These are phyloP conservation scores for Calyptomena viridis DNA, from an alignment of 2,113 vertebrate genomes.

Conservation along the genomic window DNA sequence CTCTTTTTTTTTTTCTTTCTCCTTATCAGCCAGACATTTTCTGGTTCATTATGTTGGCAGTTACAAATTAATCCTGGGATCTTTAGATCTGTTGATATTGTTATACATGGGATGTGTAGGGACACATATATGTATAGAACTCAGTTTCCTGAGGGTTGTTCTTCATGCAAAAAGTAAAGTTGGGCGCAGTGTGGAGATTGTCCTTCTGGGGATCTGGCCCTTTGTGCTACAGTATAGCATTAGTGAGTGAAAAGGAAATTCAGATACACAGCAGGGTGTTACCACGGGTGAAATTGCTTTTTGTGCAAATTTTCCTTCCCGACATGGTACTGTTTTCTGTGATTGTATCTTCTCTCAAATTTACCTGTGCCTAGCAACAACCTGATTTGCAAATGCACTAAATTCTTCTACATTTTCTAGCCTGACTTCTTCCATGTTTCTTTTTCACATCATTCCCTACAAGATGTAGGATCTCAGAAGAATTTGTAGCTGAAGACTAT, in stretches of 20 bases:
- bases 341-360: background rate
- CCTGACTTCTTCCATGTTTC: background rate
- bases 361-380: background rate
- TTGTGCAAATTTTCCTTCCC: background rate
- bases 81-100: background rate
- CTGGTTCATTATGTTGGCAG: background rate
- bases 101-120: background rate
- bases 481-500: background rate
- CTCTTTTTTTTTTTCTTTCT: background rate
- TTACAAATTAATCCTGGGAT: background rate
- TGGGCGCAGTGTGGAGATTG: background rate
- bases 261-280: background rate
- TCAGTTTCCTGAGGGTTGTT: background rate
- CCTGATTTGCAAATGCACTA: background rate
- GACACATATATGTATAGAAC: background rate
- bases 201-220: background rate
- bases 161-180: background rate
- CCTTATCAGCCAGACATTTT: background rate
- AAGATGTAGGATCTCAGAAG: background rate
- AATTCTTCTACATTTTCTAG: background rate
- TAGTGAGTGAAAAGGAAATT: background rate
- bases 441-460: background rate
- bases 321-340: background rate
- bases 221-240: background rate
- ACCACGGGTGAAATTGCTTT: background rate